Conservation (phyloP, 1,140 invertebrate species). For the Agrypnia vestita region DNA sequence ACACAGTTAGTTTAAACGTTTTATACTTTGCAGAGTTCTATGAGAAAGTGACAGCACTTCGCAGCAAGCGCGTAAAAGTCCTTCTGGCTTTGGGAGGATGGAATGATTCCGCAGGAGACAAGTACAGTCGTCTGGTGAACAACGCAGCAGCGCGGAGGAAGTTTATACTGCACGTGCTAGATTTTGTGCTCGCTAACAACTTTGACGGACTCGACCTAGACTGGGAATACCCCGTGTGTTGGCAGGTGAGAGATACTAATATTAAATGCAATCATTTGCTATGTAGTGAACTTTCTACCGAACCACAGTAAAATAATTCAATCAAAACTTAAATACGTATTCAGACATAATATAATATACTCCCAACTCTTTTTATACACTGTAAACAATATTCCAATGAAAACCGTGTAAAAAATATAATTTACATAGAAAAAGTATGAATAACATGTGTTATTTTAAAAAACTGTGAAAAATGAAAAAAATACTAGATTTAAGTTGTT, state of each 20-base stretch:
- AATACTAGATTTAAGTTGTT: too few relatives aligned
- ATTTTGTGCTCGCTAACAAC: slow-evolving; percentile 85
- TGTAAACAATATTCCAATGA: too few relatives aligned
- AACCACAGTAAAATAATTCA: too few relatives aligned
- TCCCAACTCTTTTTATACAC: too few relatives aligned
- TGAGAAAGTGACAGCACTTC: slow-evolving; percentile 83
- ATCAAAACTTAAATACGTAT: too few relatives aligned
- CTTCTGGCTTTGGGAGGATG: slow-evolving; percentile 90
- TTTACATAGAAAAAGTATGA: too few relatives aligned
- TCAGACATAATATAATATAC: too few relatives aligned
- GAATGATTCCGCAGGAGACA: slow-evolving; percentile 91
- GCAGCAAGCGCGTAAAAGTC: slow-evolving; percentile 83
- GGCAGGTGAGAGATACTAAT: slow-evolving; percentile 86
- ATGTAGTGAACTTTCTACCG: too few relatives aligned
- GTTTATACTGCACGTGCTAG: slow-evolving; percentile 83
- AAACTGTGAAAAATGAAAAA: too few relatives aligned
- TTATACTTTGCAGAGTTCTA: slow-evolving; percentile 81
- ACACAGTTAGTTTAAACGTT: neutral
- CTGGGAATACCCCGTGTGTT: slow-evolving; percentile 94
- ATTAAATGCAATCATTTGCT: neutral
- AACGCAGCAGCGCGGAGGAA: slow-evolving; percentile 79
- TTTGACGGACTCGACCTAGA: slow-evolving; percentile 92
- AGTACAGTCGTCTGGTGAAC: slow-evolving; percentile 89
- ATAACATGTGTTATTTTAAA: too few relatives aligned
- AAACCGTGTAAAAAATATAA: too few relatives aligned